Evolutionary conservation across 2,797 vertebrate species (phyloP).

Genomic region (Silurus lanzhouensis): DNA sequence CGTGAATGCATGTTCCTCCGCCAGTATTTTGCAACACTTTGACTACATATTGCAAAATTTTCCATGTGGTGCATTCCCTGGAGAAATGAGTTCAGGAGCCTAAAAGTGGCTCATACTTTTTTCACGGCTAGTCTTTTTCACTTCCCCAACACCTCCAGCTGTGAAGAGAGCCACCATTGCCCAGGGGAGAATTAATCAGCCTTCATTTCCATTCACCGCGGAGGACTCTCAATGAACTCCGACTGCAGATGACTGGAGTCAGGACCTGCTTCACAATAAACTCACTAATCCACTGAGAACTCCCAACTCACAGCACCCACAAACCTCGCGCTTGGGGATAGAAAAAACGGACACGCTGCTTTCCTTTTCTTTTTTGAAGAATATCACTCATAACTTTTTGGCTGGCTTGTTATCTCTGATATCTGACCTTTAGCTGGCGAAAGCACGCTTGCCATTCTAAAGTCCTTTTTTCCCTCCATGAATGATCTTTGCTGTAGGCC

Average conservation of each 20-base stretch:
- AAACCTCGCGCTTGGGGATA: constrained; percentile 23
- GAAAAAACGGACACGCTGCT: constrained; percentile 34
- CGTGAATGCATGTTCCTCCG: not conserved
- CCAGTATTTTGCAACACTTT: not conserved
- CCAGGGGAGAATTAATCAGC: constrained; percentile 69
- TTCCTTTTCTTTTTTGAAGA: constrained; percentile 41
- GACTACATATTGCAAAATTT: not conserved
- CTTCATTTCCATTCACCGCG: constrained; percentile 68
- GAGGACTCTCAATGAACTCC: constrained; percentile 61
- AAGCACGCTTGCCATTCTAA: constrained; percentile 55
- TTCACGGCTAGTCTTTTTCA: constrained; percentile 46
- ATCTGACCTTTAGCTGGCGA: constrained; percentile 72
- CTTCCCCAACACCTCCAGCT: constrained; percentile 62
- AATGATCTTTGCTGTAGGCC: constrained; percentile 62
- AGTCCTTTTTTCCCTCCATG: constrained; percentile 53
- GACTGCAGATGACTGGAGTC: constrained; percentile 61
- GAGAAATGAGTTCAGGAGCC: constrained; percentile 2
- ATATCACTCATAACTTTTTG: constrained; percentile 52
- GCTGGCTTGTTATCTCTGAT: constrained; percentile 63
- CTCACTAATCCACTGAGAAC: constrained; percentile 62
- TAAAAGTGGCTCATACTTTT: constrained; percentile 42
- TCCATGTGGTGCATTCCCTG: constrained; percentile 1
- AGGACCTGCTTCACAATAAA: constrained; percentile 57
- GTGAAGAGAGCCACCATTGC: constrained; percentile 55
- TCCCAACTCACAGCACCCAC: constrained; percentile 42